Conservation (phyloP, 2,888 invertebrate species). For the Temnothorax ravouxi region DNA sequence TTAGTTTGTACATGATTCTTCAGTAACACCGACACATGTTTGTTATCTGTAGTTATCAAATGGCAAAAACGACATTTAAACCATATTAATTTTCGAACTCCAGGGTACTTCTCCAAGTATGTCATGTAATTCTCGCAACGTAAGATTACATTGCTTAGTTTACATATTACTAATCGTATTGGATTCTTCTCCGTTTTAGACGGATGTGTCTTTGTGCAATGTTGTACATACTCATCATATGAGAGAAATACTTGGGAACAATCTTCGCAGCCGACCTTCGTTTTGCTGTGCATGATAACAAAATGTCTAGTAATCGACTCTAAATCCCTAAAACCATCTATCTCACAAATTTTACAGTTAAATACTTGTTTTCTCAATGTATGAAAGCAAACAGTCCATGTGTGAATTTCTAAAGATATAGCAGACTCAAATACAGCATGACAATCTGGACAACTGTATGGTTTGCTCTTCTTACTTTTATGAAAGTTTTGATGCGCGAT, state of each 20-base stretch:
- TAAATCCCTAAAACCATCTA: constrained; percentile 81
- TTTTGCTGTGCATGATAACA: constrained; percentile 77
- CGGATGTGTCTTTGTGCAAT: constrained; percentile 73
- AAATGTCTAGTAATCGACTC: constrained; percentile 82
- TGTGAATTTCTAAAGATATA: constrained; percentile 87
- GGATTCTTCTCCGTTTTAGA: constrained; percentile 45
- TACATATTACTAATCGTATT: constrained; percentile 72
- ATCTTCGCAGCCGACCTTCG: constrained; percentile 76
- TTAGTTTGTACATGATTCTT: constrained; percentile 72
- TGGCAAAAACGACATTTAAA: constrained; percentile 80
- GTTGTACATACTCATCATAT: constrained; percentile 73
- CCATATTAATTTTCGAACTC: constrained; percentile 71
- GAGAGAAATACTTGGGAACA: constrained; percentile 78
- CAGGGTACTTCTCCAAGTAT: constrained; percentile 77
- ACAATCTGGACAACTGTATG: constrained; percentile 91
- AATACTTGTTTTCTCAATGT: constrained; percentile 76
- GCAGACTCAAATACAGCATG: constrained; percentile 87
- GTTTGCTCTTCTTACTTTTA: constrained; percentile 85
- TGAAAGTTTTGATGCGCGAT: constrained; percentile 89
- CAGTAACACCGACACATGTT: constrained; percentile 62
- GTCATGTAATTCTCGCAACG: constrained; percentile 75
- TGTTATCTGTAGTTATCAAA: constrained; percentile 64
- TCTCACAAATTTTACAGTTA: constrained; percentile 80
- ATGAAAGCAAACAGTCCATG: constrained; percentile 87
- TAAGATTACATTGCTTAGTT: constrained; percentile 73